phyloP scores from a whole-genome alignment of 2,888 invertebrate species.

The Octodonta nipae region DNA sequence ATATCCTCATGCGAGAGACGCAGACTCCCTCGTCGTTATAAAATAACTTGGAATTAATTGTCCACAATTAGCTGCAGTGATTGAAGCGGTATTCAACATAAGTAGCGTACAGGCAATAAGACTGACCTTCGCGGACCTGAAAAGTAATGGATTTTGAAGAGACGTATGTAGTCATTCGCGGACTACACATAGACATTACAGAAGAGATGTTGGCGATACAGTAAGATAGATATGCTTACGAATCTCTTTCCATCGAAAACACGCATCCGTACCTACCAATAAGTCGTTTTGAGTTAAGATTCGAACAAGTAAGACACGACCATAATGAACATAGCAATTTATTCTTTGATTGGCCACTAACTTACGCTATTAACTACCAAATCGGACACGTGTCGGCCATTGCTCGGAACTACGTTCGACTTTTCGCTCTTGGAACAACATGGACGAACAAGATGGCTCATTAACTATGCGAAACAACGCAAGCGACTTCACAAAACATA shows the following conservation, averaged over 20 bases:
- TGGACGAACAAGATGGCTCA: conserved; percentile 22
- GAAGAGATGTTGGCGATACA: conserved; percentile 17
- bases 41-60: too few species aligned
- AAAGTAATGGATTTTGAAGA: conserved; percentile 3
- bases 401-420: conserved; percentile 2
- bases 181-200: conserved; percentile 1
- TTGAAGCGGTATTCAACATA: too few species aligned
- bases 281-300: conserved; percentile 23
- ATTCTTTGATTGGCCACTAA: conserved; percentile 24
- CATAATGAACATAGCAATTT: conserved; percentile 28
- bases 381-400: conserved; percentile 16
- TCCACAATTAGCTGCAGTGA: too few species aligned
- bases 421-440: conserved; percentile 12
- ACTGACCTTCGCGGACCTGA: too few species aligned
- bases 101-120: too few species aligned
- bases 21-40: too few species aligned
- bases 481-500: too few species aligned
- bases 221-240: conserved; percentile 19
- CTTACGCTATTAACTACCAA: conserved; percentile 21
- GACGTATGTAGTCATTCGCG: conserved; percentile 4
- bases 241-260: conserved; percentile 19
- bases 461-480: conserved; percentile 27
- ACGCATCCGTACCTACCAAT: conserved; percentile 19
- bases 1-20: too few species aligned
- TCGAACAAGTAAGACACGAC: conserved; percentile 24